phyloP scores from a whole-genome alignment of 2,888 invertebrate species.

The Willowsia nigromaculata region DNA sequence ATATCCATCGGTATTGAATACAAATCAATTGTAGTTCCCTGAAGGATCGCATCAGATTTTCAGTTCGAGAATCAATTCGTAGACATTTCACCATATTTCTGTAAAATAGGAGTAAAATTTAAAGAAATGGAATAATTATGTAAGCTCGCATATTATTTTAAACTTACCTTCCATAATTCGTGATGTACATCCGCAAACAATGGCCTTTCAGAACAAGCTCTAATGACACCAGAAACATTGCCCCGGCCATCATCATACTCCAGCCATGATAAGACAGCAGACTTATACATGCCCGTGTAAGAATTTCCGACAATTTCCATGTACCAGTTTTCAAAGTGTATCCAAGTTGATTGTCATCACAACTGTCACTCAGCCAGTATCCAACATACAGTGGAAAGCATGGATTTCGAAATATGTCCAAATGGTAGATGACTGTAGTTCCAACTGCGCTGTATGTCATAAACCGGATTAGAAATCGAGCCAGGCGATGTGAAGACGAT shows the following conservation, averaged over 20 bases:
- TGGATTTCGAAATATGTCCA: conserved; percentile 26
- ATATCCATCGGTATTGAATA: background rate
- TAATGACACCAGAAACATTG: background rate
- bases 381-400: conserved; percentile 34
- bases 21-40: background rate
- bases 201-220: background rate
- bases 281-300: background rate
- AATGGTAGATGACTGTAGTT: background rate
- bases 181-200: background rate
- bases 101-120: background rate
- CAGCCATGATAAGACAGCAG: background rate
- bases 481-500: background rate
- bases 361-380: background rate
- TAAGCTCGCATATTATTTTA: background rate
- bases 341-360: background rate
- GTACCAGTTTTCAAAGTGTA: too few species aligned
- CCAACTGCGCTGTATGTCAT: background rate
- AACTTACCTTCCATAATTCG: background rate
- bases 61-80: background rate
- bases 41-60: background rate
- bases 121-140: too few species aligned
- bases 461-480: background rate
- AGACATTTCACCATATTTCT: background rate
- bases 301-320: background rate
- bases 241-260: background rate